Evolutionary conservation across 2,113 vertebrate genomes (phyloP), one percentile per base, ranked within the genome.

Genomic region (Xenopus borealis): DNA sequence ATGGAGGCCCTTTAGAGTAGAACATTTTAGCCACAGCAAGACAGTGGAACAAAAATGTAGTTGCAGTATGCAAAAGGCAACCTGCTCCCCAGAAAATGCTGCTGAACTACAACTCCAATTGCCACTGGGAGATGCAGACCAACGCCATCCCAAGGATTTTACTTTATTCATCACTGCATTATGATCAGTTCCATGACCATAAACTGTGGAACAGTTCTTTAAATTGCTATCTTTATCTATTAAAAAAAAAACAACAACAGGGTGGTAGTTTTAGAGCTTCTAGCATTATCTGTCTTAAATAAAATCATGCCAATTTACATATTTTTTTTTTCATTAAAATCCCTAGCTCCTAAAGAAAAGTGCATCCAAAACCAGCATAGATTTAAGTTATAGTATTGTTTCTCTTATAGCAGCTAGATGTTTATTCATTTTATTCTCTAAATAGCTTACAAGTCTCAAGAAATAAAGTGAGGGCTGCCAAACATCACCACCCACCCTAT

Each of bases 271-370:
- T 83, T 83, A 88, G 85, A 86, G 79, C 81, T 82, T 78, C 78
- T 85, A 84, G 81, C 72, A 82, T 81, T 89, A 84, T 83, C 85
- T 89, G 83, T 84, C 84, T 90, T 92, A 88, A 91, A 89, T 91
- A 92, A 89, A 90, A 90, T 88, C 82, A 88, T 88, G 88, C 80
- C 85, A 88, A 90, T 90, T 90, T 91, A 91, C 89, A 91, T 89
- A 89, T 27, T 85, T 90, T 90, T 86, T 83, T 84, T 89, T 69
- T 72, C 81, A 88, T 83, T 78, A 81, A 87, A 86, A 83, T 83
- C 83, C 85, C 85, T 89, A 83, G n/a, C 76, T 88, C 87, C 87
- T 81, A 83, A 81, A 83, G 83, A 90, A 91, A 92, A 92, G 92
- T 92, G 92, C 92, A 92, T 90, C 87, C 81, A 88, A 88, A 87